Percentiles rank a stretch among this genome's conserved stretches.
Conservation (phyloP, 2,888 invertebrate species). For the Cheilosia vernalis region DNA sequence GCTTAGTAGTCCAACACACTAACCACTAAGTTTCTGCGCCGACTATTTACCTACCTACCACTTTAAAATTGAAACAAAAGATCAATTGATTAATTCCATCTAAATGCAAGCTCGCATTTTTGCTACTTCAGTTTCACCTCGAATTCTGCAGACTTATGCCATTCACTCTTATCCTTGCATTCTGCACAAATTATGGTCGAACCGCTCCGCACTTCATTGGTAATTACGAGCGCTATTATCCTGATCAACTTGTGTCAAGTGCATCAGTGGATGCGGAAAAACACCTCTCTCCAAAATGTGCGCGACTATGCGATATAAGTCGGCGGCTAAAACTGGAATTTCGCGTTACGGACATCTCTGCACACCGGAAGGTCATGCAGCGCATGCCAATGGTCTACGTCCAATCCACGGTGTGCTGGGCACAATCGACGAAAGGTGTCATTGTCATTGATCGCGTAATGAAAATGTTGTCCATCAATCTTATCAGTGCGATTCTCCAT, state of each 20-base stretch:
- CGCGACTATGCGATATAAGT: background rate
- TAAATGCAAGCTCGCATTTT: background rate
- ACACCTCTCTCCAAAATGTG: conserved; percentile 49
- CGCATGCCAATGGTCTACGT: conserved; percentile 5
- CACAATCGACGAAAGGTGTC: conserved; percentile 7
- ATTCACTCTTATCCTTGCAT: conserved; percentile 49
- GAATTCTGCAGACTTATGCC: conserved; percentile 18
- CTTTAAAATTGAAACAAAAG: background rate
- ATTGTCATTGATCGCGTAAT: conserved; percentile 22
- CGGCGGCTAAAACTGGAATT: conserved; percentile 31
- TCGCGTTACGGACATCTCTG: conserved; percentile 29
- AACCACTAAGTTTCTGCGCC: too few relatives aligned
- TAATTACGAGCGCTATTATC: conserved; percentile 15
- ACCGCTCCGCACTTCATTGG: background rate
- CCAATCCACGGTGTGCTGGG: background rate
- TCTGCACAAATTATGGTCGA: background rate
- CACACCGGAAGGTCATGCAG: conserved; percentile 49
- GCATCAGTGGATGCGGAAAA: conserved; percentile 38
- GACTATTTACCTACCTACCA: too few relatives aligned
- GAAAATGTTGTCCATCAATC: conserved; percentile 11
- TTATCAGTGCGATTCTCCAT: conserved; percentile 19
- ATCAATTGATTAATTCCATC: background rate
- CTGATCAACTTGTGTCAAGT: conserved; percentile 23
- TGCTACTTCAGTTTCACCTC: conserved; percentile 6
- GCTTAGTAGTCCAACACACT: too few relatives aligned